Evolutionary conservation across 2,113 vertebrate genomes (phyloP).

Genomic region (Megaceryle maxima): DNA sequence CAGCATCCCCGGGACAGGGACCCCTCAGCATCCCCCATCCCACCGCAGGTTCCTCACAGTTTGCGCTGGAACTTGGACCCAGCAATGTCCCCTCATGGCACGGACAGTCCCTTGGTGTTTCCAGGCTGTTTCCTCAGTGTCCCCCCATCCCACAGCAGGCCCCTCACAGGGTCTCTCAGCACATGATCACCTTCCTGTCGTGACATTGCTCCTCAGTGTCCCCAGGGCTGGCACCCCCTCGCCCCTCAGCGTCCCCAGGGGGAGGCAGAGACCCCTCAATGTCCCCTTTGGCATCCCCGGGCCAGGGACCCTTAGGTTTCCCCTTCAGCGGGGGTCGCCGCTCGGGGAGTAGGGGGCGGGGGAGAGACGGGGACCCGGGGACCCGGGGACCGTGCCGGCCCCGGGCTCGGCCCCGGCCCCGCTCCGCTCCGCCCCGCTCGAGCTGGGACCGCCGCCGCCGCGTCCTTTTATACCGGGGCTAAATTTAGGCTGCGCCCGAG

Average conservation of each 20-base stretch:
- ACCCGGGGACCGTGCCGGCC: not conserved
- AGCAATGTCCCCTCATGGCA: fast-evolving
- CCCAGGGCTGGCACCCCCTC: not conserved
- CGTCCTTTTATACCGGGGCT: constrained; percentile 85
- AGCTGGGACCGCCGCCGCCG: constrained; percentile 33
- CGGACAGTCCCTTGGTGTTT: fast-evolving
- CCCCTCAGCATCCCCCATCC: not conserved
- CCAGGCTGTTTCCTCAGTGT: not conserved
- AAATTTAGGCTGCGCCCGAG: constrained; percentile 83
- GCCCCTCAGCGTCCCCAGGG: not conserved
- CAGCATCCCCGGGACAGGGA: not conserved
- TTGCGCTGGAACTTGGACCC: too few species aligned
- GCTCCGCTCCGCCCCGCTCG: constrained; percentile 18
- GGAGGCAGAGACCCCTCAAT: not conserved
- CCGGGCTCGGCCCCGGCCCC: not conserved
- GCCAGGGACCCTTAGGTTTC: too few species aligned
- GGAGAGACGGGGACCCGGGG: too few species aligned
- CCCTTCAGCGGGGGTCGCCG: not conserved
- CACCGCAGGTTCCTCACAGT: not conserved
- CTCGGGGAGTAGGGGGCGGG: not conserved
- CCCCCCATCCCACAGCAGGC: not conserved
- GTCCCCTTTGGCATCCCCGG: not conserved
- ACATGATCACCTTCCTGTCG: not conserved
- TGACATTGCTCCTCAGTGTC: not conserved
- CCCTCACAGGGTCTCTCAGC: not conserved